Base-by-base conservation (phyloP, 2,888 invertebrate genomes). In the Spodoptera littoralis region DNA sequence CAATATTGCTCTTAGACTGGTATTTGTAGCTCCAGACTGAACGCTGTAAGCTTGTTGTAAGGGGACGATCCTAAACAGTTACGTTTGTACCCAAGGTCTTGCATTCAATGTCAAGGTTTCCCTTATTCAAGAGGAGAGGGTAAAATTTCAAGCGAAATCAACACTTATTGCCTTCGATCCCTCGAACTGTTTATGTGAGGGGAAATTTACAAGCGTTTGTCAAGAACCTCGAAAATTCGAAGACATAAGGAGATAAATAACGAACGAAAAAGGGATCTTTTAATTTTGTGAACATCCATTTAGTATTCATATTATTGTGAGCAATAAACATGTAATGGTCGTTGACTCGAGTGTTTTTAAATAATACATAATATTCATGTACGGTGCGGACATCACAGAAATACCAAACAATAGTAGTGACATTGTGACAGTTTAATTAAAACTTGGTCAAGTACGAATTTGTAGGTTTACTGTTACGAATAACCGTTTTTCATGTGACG, bases 91-190 rank as follows among this genome's bases (percentile, higher is more conserved):
- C 43, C 66, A 70, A 67, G 63, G 46, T 6, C 41, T 22, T 41
- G 54, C 13, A 55, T 44, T 51, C 70, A 67, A 70, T 67, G 70
- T 44, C 67, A 55, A 67, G 66, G 66, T 61, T 54, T 13, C 36
- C 49, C 49, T 54, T 61, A 60, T 54, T 54, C 49, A 50, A 61
- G n/a, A 43, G 50, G 53, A 48, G 48, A 65, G 46, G 41, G 46
- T 43, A 50, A 12, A 30, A 36, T 9, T 54, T 13, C 53, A 67
- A 70, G 27, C 54, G 11, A 54, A 51, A 54, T 46, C 13, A 47
- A 70, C 43, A 51, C 50, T 45, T 55, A 55, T 22, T 54, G 27
- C 50, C n/a, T 30, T 47, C 4, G 12, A 44, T 46, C 54, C 9
- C 42, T 43, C 36, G 8, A 36, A 36, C 27, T 70, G 41, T 48